Percentiles rank a stretch among this genome's conserved stretches.
These are phyloP conservation scores for Erpetoichthys calabaricus DNA, from an alignment of 2,797 vertebrate species.

Conservation along the genomic window DNA sequence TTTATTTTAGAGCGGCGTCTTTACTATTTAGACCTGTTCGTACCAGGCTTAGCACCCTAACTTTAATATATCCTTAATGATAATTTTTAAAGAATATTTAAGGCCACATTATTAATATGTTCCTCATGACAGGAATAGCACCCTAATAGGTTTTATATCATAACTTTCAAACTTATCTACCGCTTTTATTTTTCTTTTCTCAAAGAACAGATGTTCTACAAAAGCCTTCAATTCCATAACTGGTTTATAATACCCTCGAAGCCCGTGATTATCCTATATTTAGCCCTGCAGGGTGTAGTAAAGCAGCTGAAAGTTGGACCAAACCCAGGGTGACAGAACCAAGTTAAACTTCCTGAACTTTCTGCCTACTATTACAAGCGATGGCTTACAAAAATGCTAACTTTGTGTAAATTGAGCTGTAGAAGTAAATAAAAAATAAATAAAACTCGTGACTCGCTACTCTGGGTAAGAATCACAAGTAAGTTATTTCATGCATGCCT, in stretches of 20 bases:
- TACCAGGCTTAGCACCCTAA: too few relatives aligned
- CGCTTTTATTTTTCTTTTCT: too few relatives aligned
- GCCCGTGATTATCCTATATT: background rate
- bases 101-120: too few relatives aligned
- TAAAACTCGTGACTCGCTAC: background rate
- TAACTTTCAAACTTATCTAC: too few relatives aligned
- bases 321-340: background rate
- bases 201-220: background rate
- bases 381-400: background rate
- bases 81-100: too few relatives aligned
- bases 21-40: too few relatives aligned
- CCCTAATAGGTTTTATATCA: too few relatives aligned
- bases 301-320: background rate
- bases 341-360: background rate
- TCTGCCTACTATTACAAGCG: background rate
- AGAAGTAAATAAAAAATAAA: background rate
- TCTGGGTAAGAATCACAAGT: background rate
- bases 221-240: background rate
- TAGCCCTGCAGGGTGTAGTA: background rate
- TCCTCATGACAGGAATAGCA: too few relatives aligned
- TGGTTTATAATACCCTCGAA: background rate
- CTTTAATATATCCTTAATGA: too few relatives aligned
- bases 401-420: background rate
- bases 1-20: too few relatives aligned
- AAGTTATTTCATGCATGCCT: conserved; percentile 22